Percentiles rank a stretch among this genome's conserved stretches.
phyloP scores from a whole-genome alignment of 2,113 vertebrate genomes.

The Pelecanoides urinatrix region DNA sequence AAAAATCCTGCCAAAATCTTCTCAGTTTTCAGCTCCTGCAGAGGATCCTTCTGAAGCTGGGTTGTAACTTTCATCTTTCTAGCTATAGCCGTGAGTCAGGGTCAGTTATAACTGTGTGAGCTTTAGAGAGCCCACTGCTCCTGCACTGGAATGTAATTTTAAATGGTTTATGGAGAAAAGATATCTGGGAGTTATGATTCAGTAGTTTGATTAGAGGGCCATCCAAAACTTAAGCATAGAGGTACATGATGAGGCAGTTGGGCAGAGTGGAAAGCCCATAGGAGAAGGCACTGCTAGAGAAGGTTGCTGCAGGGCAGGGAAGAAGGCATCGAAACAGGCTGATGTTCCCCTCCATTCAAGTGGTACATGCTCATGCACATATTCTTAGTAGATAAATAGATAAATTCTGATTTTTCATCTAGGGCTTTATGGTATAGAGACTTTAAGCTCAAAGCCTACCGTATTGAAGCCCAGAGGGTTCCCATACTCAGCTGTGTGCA shows the following conservation, averaged over 20 bases:
- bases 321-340: neutral
- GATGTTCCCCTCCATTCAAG: neutral
- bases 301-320: neutral
- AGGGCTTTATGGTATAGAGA: neutral
- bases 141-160: neutral
- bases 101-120: neutral
- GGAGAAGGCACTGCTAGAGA: neutral
- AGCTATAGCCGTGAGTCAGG: neutral
- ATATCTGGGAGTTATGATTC: neutral
- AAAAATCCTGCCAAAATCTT: neutral
- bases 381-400: neutral
- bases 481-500: neutral
- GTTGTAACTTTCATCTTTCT: neutral
- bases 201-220: neutral
- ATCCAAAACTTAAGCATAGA: neutral
- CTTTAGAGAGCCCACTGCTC: neutral
- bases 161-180: neutral
- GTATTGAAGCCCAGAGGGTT: neutral
- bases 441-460: neutral
- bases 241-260: neutral
- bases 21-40: neutral
- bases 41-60: neutral
- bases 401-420: neutral
- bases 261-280: accelerated
- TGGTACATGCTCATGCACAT: neutral